A percentile compares a stretch with the other conserved stretches of the same genome.
phyloP scores from a whole-genome alignment of 2,113 vertebrate genomes.

The Rynchops niger region DNA sequence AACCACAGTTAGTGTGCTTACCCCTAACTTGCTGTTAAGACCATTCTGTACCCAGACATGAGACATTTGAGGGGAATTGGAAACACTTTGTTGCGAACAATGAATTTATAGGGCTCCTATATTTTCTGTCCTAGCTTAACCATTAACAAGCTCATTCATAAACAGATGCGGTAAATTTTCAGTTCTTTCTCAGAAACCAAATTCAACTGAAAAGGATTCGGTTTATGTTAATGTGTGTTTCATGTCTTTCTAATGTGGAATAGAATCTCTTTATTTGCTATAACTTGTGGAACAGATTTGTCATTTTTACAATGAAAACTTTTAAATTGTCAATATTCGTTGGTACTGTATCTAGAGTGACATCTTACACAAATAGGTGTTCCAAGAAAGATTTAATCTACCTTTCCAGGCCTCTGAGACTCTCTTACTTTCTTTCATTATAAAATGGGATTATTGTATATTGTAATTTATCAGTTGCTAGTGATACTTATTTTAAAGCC shows the following conservation, averaged over 20 bases:
- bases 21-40: neutral
- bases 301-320: neutral
- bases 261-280: neutral
- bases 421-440: neutral
- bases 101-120: neutral
- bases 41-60: neutral
- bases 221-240: neutral
- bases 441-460: neutral
- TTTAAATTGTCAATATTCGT: accelerated
- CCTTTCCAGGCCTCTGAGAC: neutral
- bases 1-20: neutral
- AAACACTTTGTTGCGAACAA: neutral
- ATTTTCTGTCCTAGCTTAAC: neutral
- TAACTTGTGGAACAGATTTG: neutral
- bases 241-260: neutral
- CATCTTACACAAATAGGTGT: neutral
- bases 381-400: neutral
- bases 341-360: neutral
- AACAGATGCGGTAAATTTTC: neutral
- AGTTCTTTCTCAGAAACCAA: neutral
- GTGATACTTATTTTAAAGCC: neutral
- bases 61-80: neutral
- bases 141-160: neutral
- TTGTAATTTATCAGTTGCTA: neutral
- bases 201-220: neutral